Percentiles rank a stretch among this genome's conserved stretches.
Conservation (phyloP, 1,140 invertebrate species). For the Rhysida immarginata region DNA sequence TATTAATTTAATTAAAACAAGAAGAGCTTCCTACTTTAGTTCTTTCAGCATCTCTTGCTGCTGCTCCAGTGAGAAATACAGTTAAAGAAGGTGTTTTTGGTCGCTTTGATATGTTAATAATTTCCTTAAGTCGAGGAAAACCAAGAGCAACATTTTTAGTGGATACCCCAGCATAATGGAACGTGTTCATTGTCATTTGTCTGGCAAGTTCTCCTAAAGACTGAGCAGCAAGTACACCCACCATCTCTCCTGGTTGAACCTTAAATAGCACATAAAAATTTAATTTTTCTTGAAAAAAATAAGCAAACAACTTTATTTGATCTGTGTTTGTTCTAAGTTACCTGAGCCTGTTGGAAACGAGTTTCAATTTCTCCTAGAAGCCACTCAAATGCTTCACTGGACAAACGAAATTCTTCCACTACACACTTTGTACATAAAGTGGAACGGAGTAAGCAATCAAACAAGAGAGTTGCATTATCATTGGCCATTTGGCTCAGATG, state of each 20-base stretch:
- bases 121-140: conserved; percentile 91
- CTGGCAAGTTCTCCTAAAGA: conserved; percentile 97
- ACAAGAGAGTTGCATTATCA: conserved; percentile 92
- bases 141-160: conserved; percentile 99
- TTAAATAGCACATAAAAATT: conserved; percentile 19
- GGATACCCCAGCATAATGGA: conserved; percentile 99
- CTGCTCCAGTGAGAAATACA: conserved; percentile 87
- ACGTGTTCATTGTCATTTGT: conserved; percentile 99
- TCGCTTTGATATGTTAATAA: conserved; percentile 98
- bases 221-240: conserved; percentile 94
- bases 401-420: conserved; percentile 86
- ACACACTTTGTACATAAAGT: conserved; percentile 91
- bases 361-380: conserved; percentile 98
- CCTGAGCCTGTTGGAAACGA: conserved; percentile 92
- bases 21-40: conserved; percentile 50
- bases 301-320: neutral
- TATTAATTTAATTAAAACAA: too few species aligned
- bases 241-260: conserved; percentile 91
- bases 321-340: conserved; percentile 20
- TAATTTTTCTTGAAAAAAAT: conserved; percentile 2
- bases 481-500: conserved; percentile 89
- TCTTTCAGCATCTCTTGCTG: conserved; percentile 94
- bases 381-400: conserved; percentile 97
- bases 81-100: conserved; percentile 98
- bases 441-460: conserved; percentile 88